Base-by-base conservation (phyloP, 1,140 invertebrate species). In the Phymorhynchus buccinoides region DNA sequence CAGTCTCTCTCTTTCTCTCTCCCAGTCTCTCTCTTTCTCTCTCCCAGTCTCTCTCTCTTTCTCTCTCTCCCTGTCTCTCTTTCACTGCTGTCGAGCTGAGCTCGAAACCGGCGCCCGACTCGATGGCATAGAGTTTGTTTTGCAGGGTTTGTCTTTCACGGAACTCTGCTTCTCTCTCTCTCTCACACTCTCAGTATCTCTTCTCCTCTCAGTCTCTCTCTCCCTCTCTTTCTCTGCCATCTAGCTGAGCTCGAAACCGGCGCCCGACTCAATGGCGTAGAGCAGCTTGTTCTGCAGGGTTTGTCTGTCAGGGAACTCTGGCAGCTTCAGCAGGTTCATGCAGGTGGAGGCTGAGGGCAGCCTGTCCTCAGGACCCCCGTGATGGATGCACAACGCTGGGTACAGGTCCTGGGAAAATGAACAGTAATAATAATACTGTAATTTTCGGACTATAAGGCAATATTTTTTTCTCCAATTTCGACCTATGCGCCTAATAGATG, bases 311-410 rank as follows among this genome's bases (percentile, higher is more conserved):
- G 95, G 95, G 91, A 98, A 98, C 89, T 98, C 96, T 0, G 98
- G 98, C 85, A 99, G 94, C 93, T 99, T 99, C 27, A 99, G 94
- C 68, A 99, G 95, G 95, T 99, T 99, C 96, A 99, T 98, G 93
- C 98, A 99, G 27, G 98, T 99, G 92, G 97, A 98, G 9, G 98
- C 97, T 48, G 97, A 98, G 0, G 98, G 98, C 87, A 99, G 95
- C 37, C 98, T 95, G 91, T 98, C 96, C 62, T 96, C 96, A 75
- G 88, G 88, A 27, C 97, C 97, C 37, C 96, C 97, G 88, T 96
- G 96, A 92, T 99, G 97, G 89, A 99, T 98, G 91, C 97, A 98
- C 93, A 99, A 98, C 22, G 96, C 96, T 52, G 98, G 98, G 94
- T 97, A 96, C 66, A 99, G 93, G 93, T 99, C 97, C 96, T 98